A percentile compares a stretch with the other conserved stretches of the same genome.
These are phyloP conservation scores for Masnerella sp. DNA, from an alignment of 2,888 invertebrate species.

Conservation along the genomic window DNA sequence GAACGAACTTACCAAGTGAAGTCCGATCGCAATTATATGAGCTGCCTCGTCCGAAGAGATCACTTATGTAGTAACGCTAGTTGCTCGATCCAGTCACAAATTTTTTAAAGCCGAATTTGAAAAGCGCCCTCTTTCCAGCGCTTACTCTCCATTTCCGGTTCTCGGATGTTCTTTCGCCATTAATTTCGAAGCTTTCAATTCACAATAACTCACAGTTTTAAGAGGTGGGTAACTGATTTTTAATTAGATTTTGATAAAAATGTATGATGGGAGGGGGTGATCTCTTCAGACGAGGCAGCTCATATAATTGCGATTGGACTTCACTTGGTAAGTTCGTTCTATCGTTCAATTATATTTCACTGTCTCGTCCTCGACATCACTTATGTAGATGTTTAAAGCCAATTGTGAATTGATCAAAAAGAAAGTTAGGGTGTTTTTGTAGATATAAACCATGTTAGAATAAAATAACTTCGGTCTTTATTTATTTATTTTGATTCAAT, in stretches of 20 bases:
- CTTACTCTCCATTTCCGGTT: background rate
- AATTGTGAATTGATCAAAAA: no score
- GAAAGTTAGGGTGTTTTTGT: no score
- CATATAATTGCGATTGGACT: slow-evolving; percentile 1
- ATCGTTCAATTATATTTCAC: background rate
- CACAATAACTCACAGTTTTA: no score
- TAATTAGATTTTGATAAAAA: background rate
- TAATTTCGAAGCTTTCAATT: no score
- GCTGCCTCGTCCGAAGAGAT: no score
- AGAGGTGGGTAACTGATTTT: no score
- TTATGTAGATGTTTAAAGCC: background rate
- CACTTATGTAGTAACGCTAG: background rate
- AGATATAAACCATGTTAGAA: no score
- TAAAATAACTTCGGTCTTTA: background rate
- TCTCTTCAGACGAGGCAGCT: background rate
- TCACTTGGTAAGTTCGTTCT: background rate
- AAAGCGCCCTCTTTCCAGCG: background rate
- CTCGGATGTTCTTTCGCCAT: background rate
- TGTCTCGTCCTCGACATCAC: background rate
- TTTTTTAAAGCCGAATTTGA: background rate
- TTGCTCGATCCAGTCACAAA: background rate
- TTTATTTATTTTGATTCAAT: no score
- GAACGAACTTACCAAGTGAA: no score
- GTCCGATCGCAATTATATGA: no score
- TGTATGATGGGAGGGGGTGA: background rate